Evolutionary conservation across 2,888 invertebrate species (phyloP).

Genomic region (Eugnorisma glareosa): DNA sequence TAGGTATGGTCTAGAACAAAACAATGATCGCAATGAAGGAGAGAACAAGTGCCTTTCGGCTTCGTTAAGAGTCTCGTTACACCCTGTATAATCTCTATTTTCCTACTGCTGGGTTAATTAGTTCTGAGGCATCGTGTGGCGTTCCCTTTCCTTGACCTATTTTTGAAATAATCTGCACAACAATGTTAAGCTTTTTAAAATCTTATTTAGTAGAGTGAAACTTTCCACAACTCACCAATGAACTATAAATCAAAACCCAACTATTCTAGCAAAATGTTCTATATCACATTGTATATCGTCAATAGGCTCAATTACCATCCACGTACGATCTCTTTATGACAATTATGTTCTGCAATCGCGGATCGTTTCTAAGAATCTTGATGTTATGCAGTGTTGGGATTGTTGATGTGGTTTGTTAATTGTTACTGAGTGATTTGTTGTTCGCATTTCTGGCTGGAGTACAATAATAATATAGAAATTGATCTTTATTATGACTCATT

Average conservation of each 20-base stretch:
- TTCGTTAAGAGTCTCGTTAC: too few relatives aligned
- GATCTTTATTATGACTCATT: slow-evolving; percentile 14
- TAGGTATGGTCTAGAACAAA: too few relatives aligned
- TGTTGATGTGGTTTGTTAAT: slow-evolving; percentile 47
- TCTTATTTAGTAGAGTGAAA: background rate
- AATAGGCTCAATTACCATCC: slow-evolving; percentile 67
- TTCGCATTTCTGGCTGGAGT: slow-evolving; percentile 25
- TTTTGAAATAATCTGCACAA: background rate
- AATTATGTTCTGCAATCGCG: slow-evolving; percentile 68
- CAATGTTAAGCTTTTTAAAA: background rate
- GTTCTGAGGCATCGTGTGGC: background rate
- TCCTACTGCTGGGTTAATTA: background rate
- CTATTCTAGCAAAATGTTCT: slow-evolving; percentile 20
- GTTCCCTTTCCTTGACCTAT: background rate
- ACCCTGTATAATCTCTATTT: too few relatives aligned
- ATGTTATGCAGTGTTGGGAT: slow-evolving; percentile 42
- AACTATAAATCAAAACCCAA: slow-evolving; percentile 35
- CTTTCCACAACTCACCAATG: background rate
- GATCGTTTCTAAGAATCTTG: slow-evolving; percentile 64
- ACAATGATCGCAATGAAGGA: too few relatives aligned
- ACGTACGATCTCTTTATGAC: slow-evolving; percentile 58
- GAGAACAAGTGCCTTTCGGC: too few relatives aligned
- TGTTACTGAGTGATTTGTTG: slow-evolving; percentile 56
- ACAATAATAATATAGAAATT: slow-evolving; percentile 26
- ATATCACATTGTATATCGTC: slow-evolving; percentile 42